Conservation (phyloP, 2,113 vertebrate species). For the Bufo bufo region DNA sequence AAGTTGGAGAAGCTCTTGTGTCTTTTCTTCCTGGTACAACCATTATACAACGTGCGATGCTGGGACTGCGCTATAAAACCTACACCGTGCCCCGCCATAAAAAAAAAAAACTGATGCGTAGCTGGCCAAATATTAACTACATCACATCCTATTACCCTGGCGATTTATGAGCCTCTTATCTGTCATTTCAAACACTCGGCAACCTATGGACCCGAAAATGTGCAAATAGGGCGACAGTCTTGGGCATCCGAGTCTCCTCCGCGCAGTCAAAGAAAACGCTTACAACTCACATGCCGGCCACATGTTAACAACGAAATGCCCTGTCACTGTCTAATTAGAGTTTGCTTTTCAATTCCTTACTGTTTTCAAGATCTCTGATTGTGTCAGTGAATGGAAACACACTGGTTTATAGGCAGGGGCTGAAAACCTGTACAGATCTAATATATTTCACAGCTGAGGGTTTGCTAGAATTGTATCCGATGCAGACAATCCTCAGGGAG, state of each 20-base stretch:
- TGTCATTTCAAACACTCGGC: constrained; percentile 31
- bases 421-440: background rate
- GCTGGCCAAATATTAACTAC: constrained; percentile 49
- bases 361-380: background rate
- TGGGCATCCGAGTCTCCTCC: background rate
- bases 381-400: background rate
- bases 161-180: constrained; percentile 48
- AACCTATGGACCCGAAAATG: constrained; percentile 46
- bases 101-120: background rate
- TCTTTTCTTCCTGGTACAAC: too few relatives aligned
- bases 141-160: constrained; percentile 24
- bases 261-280: background rate
- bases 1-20: too few relatives aligned
- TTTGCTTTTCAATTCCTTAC: background rate
- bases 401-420: too few relatives aligned
- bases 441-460: background rate
- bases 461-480: background rate
- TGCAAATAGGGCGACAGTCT: constrained; percentile 17
- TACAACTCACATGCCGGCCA: too few relatives aligned
- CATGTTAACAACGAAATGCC: background rate
- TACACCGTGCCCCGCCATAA: constrained; percentile 9
- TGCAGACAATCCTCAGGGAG: background rate
- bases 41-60: too few relatives aligned
- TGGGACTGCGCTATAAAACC: background rate
- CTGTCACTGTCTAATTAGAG: background rate